Evolutionary conservation across 53 echinoderm and acorn worm species (phyloP).

Genomic region (Henricia sp.): DNA sequence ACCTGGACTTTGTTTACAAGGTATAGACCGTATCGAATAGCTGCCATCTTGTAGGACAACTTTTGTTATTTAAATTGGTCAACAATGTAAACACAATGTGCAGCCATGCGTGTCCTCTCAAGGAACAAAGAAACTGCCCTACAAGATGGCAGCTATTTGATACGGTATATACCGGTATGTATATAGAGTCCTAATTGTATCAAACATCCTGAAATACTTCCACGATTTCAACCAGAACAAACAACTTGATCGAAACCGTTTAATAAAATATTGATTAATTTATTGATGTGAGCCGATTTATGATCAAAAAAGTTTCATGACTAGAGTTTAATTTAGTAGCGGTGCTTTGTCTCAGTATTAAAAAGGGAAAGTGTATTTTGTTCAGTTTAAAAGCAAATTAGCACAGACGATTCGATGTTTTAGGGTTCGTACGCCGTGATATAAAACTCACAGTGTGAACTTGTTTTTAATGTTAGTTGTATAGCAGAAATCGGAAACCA

Average conservation of each 20-base stretch:
- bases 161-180: too few species aligned
- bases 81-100: too few species aligned
- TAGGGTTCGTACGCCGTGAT: constrained; percentile 18
- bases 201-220: neutral
- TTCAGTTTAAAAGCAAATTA: neutral
- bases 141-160: too few species aligned
- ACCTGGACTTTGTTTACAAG: too few species aligned
- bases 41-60: too few species aligned
- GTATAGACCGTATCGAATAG: too few species aligned
- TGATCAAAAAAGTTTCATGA: constrained; percentile 10
- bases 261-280: neutral
- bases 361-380: neutral
- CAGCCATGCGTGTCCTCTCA: too few species aligned
- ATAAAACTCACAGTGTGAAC: constrained; percentile 9
- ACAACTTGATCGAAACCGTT: neutral
- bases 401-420: constrained; percentile 31
- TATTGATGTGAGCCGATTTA: constrained; percentile 12
- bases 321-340: constrained; percentile 26
- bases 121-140: too few species aligned
- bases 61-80: too few species aligned
- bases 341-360: constrained; percentile 34
- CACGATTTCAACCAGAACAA: neutral
- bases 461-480: constrained; percentile 55
- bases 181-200: neutral
- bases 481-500: constrained; percentile 6